Evolutionary conservation across 1,140 invertebrate species (phyloP).

Genomic region (Psix sp.): DNA sequence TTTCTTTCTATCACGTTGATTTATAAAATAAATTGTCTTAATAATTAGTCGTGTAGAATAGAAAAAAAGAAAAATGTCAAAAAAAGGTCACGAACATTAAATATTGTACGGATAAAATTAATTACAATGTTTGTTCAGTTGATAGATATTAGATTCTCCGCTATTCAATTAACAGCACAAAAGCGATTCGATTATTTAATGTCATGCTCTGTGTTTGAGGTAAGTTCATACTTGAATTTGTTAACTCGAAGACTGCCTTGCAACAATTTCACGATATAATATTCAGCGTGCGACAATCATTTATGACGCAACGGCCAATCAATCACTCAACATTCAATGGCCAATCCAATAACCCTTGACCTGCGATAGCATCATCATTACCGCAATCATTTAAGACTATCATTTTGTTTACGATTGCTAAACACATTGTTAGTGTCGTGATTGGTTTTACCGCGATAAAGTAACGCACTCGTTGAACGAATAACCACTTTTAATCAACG

Average conservation of each 20-base stretch:
- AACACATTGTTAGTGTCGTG: too few relatives aligned
- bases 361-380: conserved; percentile 5
- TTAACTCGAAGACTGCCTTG: conserved; percentile 32
- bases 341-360: conserved; percentile 18
- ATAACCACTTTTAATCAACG: too few relatives aligned
- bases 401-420: conserved; percentile 30
- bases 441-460: too few relatives aligned
- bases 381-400: conserved; percentile 5
- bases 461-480: too few relatives aligned
- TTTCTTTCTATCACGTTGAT: too few relatives aligned
- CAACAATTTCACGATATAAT: conserved; percentile 19
- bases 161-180: too few relatives aligned
- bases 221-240: conserved; percentile 7
- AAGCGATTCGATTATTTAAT: conserved; percentile 26
- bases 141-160: not conserved
- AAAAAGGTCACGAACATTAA: too few relatives aligned
- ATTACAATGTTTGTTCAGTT: conserved; percentile 11
- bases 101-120: too few relatives aligned
- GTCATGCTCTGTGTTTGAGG: conserved; percentile 2
- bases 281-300: conserved; percentile 17
- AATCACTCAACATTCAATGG: conserved; percentile 28
- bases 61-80: too few relatives aligned
- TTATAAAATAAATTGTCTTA: too few relatives aligned
- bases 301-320: conserved; percentile 33
- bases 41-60: too few relatives aligned